phyloP scores from a whole-genome alignment of 2,797 vertebrate genomes.

The Sebastes vulpes region DNA sequence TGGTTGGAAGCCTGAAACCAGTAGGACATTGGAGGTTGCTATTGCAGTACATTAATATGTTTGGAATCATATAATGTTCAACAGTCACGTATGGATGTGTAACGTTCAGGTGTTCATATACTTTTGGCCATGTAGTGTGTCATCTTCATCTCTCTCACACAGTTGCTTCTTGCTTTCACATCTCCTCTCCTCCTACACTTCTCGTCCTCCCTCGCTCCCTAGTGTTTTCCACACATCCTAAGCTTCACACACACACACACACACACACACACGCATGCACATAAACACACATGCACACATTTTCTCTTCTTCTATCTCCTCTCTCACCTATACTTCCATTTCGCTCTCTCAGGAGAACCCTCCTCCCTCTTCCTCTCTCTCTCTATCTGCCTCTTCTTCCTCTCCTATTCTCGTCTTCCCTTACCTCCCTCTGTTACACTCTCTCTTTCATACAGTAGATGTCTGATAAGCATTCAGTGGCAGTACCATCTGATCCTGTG shows the following conservation, averaged over 20 bases:
- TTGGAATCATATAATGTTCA: neutral
- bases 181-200: conserved; percentile 42
- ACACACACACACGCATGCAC: neutral
- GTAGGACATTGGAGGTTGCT: too few relatives aligned
- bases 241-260: neutral
- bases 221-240: conserved; percentile 39
- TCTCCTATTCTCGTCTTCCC: conserved; percentile 2
- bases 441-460: conserved; percentile 30
- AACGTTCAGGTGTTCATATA: neutral
- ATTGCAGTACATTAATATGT: too few relatives aligned
- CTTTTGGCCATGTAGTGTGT: neutral
- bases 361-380: neutral
- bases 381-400: neutral
- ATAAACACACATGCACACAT: neutral
- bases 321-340: conserved; percentile 23
- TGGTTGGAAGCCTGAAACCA: neutral
- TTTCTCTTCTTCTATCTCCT: neutral
- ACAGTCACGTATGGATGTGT: neutral
- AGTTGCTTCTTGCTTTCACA: conserved; percentile 25
- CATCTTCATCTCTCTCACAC: neutral
- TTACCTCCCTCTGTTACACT: neutral
- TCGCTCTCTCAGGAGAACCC: conserved; percentile 3
- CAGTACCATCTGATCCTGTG: conserved; percentile 39
- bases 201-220: conserved; percentile 39
- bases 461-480: conserved; percentile 61